phyloP scores from a whole-genome alignment of 2,888 invertebrate genomes.

The Athetis lepigone region DNA sequence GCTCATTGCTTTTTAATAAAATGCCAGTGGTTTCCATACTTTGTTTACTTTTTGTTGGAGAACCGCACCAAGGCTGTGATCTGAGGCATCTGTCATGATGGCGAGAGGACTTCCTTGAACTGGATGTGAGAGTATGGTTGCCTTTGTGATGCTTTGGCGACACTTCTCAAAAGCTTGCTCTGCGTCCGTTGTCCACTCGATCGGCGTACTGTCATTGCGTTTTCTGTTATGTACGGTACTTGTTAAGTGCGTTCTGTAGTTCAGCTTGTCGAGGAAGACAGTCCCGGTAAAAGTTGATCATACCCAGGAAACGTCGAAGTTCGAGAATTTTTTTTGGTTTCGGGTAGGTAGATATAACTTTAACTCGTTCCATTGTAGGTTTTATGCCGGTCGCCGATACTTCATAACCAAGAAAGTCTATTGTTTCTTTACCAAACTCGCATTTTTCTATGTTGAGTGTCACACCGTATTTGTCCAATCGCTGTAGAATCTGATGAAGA shows the following conservation, averaged over 20 bases:
- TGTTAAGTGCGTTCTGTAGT: slow-evolving; percentile 3
- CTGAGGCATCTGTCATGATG: slow-evolving; percentile 6
- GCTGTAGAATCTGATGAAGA: neutral
- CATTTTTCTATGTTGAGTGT: slow-evolving; percentile 9
- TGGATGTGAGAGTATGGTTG: neutral
- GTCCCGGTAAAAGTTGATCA: slow-evolving; percentile 7
- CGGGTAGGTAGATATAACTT: neutral
- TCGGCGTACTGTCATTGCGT: neutral
- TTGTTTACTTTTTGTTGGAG: neutral
- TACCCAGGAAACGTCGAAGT: slow-evolving; percentile 3
- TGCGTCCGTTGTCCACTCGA: neutral
- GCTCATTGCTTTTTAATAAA: slow-evolving; percentile 1
- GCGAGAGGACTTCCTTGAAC: neutral
- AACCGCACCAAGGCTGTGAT: neutral
- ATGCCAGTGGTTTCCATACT: slow-evolving; percentile 2
- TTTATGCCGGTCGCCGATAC: slow-evolving; percentile 4
- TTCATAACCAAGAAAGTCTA: slow-evolving; percentile 14
- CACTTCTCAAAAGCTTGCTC: slow-evolving; percentile 4
- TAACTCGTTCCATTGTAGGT: slow-evolving; percentile 5
- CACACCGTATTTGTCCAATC: slow-evolving; percentile 1
- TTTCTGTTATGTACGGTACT: slow-evolving; percentile 4
- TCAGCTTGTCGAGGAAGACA: slow-evolving; percentile 12
- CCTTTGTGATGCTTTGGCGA: neutral
- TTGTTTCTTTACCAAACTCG: neutral
- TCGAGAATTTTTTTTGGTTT: slow-evolving; percentile 2